Percentiles rank a stretch among this genome's conserved stretches.
Conservation (phyloP, 2,797 vertebrate species). For the Ispidina lecontei region DNA sequence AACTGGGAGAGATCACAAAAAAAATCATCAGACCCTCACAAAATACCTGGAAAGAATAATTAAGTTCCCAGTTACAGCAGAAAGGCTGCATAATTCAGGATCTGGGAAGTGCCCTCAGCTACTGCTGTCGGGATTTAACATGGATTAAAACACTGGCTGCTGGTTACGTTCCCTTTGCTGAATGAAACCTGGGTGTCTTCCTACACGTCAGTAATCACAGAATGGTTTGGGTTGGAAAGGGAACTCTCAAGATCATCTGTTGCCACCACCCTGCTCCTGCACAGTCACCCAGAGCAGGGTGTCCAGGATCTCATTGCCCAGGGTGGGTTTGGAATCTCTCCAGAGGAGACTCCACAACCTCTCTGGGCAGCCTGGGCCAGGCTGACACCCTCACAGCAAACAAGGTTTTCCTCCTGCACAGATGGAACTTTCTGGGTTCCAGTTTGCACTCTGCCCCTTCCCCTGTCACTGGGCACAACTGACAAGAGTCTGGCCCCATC, state of each 20-base stretch:
- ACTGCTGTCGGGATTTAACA: fast-evolving
- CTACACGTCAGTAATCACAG: background rate
- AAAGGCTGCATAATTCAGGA: background rate
- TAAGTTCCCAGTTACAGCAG: background rate
- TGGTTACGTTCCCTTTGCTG: background rate
- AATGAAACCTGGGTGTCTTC: background rate
- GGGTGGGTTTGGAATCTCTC: background rate
- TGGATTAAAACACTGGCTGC: fast-evolving
- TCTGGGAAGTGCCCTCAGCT: background rate
- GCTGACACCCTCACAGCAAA: background rate
- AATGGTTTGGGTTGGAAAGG: background rate
- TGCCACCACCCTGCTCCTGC: too few species aligned
- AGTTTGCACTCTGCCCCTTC: background rate
- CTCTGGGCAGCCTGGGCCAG: background rate
- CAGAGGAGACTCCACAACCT: too few species aligned
- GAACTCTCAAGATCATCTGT: background rate
- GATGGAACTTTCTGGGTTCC: background rate
- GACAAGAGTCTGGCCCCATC: background rate
- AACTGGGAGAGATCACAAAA: background rate
- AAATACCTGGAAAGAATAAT: background rate
- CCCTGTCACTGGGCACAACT: background rate
- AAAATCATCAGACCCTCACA: background rate
- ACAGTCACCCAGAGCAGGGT: too few species aligned
- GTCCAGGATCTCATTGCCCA: background rate
- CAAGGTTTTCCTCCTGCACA: background rate